A percentile compares a stretch with the other conserved stretches of the same genome.
phyloP scores from a whole-genome alignment of 2,113 vertebrate genomes.

The Trogon melanurus region DNA sequence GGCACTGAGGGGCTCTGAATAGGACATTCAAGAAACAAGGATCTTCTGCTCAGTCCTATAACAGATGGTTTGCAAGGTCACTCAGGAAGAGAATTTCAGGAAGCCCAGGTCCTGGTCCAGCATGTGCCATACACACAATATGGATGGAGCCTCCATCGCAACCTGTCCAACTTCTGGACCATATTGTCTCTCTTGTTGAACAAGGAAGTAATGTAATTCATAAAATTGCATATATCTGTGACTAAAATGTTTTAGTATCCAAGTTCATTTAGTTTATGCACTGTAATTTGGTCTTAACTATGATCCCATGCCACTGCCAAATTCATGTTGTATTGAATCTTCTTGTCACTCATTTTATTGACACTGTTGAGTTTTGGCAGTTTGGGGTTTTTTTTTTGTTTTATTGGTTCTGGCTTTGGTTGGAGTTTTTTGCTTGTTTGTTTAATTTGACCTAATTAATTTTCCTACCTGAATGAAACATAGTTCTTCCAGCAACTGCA shows the following conservation, averaged over 20 bases:
- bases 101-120: not conserved
- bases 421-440: not conserved
- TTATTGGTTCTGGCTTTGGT: not conserved
- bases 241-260: not conserved
- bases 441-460: not conserved
- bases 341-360: not conserved
- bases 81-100: not conserved
- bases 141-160: not conserved
- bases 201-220: not conserved
- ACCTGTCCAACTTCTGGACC: not conserved
- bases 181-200: rapidly evolving
- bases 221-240: not conserved
- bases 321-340: not conserved
- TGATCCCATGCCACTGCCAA: not conserved
- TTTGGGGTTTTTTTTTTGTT: not conserved
- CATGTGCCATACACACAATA: not conserved
- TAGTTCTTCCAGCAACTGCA: not conserved
- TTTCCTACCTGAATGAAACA: not conserved
- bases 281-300: not conserved
- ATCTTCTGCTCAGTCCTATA: not conserved
- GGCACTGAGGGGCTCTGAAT: not conserved
- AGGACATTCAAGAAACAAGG: not conserved
- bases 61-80: not conserved
- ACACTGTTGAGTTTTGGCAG: rapidly evolving
- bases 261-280: not conserved